These are phyloP conservation scores for Philypnodon macrostomus DNA, from an alignment of 2,797 vertebrate species.

Conservation along the genomic window DNA sequence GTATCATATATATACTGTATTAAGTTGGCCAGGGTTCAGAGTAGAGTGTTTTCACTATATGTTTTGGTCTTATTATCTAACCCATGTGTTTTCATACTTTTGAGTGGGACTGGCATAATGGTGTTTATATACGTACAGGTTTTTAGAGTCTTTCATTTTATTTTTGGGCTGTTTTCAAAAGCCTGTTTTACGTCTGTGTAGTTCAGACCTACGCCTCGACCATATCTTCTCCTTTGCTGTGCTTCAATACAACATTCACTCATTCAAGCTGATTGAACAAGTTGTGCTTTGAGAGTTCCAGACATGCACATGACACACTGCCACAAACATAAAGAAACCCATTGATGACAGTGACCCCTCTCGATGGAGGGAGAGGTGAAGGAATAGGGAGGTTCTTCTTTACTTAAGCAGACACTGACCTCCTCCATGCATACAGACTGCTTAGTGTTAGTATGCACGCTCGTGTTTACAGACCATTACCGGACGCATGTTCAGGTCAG, in stretches of 20 bases:
- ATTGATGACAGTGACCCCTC: constrained; percentile 62
- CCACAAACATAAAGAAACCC: constrained; percentile 57
- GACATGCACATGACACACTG: constrained; percentile 43
- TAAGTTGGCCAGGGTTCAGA: too few relatives aligned
- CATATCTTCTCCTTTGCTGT: constrained; percentile 14
- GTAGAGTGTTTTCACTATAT: too few relatives aligned
- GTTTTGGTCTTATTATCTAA: too few relatives aligned
- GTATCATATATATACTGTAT: too few relatives aligned
- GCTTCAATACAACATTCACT: constrained; percentile 36
- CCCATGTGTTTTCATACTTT: too few relatives aligned
- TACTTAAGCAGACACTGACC: constrained; percentile 43
- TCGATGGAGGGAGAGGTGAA: constrained; percentile 32
- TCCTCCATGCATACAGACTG: constrained; percentile 20
- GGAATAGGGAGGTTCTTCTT: constrained; percentile 39
- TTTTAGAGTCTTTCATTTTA: too few relatives aligned
- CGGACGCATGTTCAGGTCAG: constrained; percentile 45
- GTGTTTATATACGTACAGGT: too few relatives aligned
- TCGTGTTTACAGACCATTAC: constrained; percentile 57
- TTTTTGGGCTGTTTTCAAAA: constrained; percentile 6
- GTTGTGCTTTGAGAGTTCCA: constrained; percentile 49
- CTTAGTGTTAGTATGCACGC: constrained; percentile 33
- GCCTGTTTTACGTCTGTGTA: constrained; percentile 1
- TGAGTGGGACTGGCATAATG: too few relatives aligned
- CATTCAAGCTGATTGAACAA: constrained; percentile 38
- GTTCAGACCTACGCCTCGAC: constrained; percentile 2